phyloP scores from a whole-genome alignment of 2,888 invertebrate genomes.

The Phortica magna region DNA sequence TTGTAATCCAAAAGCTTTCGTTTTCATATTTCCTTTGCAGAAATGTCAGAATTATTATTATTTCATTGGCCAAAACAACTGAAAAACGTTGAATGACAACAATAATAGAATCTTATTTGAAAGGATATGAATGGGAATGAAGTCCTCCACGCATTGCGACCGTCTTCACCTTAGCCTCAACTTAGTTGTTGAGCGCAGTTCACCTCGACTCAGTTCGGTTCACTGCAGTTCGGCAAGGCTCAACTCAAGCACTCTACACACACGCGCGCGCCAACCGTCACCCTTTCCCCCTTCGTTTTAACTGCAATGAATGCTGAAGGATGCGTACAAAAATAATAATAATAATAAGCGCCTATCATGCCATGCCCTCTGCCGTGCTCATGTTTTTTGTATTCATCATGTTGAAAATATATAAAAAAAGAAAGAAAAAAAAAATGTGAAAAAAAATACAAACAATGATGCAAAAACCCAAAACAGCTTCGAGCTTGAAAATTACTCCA shows the following conservation, averaged over 20 bases:
- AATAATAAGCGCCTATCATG: neutral
- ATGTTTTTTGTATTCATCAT: neutral
- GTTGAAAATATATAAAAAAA: neutral
- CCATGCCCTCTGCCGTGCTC: neutral
- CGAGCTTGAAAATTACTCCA: constrained; percentile 38
- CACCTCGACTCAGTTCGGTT: neutral
- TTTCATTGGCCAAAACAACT: too few relatives aligned
- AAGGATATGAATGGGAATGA: too few relatives aligned
- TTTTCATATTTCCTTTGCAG: too few relatives aligned
- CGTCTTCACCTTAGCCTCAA: too few relatives aligned
- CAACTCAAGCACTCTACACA: neutral
- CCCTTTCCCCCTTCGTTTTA: neutral
- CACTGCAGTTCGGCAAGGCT: neutral
- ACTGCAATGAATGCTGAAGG: neutral
- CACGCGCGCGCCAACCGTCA: neutral
- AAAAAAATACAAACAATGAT: neutral
- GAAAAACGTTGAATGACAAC: too few relatives aligned
- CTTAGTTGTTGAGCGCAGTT: too few relatives aligned
- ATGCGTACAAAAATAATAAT: neutral
- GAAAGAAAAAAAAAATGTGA: neutral
- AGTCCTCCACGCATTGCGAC: too few relatives aligned
- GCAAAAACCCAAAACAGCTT: constrained; percentile 34
- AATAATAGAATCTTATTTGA: too few relatives aligned
- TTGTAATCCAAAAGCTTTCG: too few relatives aligned
- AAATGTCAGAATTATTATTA: too few relatives aligned